These are phyloP conservation scores for Myrmecobius fasciatus DNA, from an alignment of 2,113 vertebrate species.

Conservation along the genomic window DNA sequence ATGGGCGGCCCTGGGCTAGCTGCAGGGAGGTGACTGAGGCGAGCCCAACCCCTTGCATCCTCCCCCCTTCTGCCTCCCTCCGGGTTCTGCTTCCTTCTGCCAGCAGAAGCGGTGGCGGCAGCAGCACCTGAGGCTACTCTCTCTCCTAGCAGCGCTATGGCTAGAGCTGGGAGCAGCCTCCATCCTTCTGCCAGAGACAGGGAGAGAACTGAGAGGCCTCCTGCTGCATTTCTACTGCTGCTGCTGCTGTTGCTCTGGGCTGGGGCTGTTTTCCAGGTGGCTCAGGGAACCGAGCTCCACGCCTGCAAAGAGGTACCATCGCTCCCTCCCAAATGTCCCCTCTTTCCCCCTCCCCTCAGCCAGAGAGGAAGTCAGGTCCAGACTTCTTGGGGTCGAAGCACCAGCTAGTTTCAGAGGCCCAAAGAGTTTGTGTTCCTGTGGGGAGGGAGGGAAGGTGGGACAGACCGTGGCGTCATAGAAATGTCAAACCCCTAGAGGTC, in stretches of 20 bases:
- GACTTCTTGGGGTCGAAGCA: not conserved
- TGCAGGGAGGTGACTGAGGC: conserved; percentile 74
- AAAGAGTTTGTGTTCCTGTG: conserved; percentile 57
- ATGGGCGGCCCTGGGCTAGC: conserved; percentile 73
- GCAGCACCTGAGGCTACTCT: conserved; percentile 70
- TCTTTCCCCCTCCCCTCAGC: not conserved
- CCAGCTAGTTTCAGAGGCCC: conserved; percentile 31
- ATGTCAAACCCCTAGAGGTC: conserved; percentile 18
- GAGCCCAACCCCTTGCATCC: conserved; percentile 73
- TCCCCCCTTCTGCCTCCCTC: conserved; percentile 61
- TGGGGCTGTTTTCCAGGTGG: conserved; percentile 64
- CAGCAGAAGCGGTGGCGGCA: conserved; percentile 34
- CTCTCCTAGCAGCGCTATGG: conserved; percentile 71
- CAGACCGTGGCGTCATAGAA: conserved; percentile 47
- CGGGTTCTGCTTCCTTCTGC: conserved; percentile 47
- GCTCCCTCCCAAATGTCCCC: not conserved
- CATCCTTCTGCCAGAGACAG: conserved; percentile 36
- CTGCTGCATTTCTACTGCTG: conserved; percentile 9
- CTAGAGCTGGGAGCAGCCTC: conserved; percentile 55
- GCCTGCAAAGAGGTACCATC: conserved; percentile 84
- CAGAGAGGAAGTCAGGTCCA: not conserved
- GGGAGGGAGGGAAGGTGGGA: conserved; percentile 21
- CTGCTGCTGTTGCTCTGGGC: conserved; percentile 68
- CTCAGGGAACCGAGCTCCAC: conserved; percentile 75
- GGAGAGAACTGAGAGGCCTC: conserved; percentile 37